These are phyloP conservation scores for Ceraclea dissimilis DNA, from an alignment of 2,888 invertebrate genomes.

Conservation along the genomic window DNA sequence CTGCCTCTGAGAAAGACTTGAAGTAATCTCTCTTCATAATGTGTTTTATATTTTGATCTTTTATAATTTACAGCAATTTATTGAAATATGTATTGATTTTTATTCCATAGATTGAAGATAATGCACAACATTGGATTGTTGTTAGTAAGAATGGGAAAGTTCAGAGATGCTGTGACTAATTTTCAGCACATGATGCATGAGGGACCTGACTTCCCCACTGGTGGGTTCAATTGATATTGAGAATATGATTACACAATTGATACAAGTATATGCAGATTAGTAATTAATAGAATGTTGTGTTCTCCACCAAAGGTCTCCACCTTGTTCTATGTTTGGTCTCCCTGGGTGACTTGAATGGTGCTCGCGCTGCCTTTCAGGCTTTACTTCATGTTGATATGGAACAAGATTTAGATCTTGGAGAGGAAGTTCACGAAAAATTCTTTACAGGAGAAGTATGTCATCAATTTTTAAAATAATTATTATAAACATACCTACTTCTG, in stretches of 20 bases:
- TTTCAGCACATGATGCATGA: constrained; percentile 99
- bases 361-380: constrained; percentile 86
- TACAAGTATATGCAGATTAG: background rate
- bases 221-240: too few species aligned
- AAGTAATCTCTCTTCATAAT: constrained; percentile 44
- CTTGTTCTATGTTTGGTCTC: constrained; percentile 82
- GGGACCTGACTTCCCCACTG: constrained; percentile 79
- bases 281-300: background rate
- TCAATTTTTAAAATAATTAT: too few species aligned
- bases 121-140: constrained; percentile 96
- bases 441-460: constrained; percentile 7
- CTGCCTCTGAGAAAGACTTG: constrained; percentile 86
- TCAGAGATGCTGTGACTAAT: constrained; percentile 91
- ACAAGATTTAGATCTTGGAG: constrained; percentile 10
- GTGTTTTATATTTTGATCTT: too few species aligned
- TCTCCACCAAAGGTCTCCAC: constrained; percentile 60
- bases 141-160: constrained; percentile 93
- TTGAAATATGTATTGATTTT: background rate
- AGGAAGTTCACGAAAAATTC: constrained; percentile 12
- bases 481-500: too few species aligned
- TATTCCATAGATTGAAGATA: constrained; percentile 69
- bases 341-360: constrained; percentile 86
- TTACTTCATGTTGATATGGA: constrained; percentile 37
- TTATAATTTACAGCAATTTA: too few species aligned
- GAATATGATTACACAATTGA: too few species aligned